Base-by-base conservation (phyloP, 2,888 invertebrate species). In the Xylocampa areola region DNA sequence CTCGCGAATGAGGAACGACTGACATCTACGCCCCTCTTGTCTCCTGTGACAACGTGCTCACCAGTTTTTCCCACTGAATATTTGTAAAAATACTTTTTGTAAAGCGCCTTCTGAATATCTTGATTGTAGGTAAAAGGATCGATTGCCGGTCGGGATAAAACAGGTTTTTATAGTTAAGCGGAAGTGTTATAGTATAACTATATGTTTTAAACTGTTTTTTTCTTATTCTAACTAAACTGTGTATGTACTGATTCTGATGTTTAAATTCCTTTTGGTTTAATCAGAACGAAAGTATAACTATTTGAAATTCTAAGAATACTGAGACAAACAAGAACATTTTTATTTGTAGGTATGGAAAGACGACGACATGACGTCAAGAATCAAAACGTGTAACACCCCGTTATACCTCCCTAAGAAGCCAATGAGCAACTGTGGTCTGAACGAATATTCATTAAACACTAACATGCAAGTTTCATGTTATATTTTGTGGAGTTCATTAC, bases 401-500 rank as follows among this genome's bases (percentile, higher is more conserved):
- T 41, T 48, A 53, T 52, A 54, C 27, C 51, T 49, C 21, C 43
- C 40, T 55, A 76, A 70, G 45, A 59, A 70, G 57, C 44, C 51
- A 63, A 62, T 76, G 36, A 67, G 57, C 44, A 58, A 55, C 49
- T 58, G 39, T 23, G 25, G 11, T 29, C 11, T 5, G 13, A 50
- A 59, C 59, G 48, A 59, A 65, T 43, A 70, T 59, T 68, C 37
- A 47, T 40, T 49, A 61, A 59, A 71, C 66, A 73, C 68, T 64
- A 69, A 68, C 69, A 67, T 52, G 62, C 65, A 61, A 63, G 68
- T 73, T 64, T 68, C 69, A 63, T 68, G 57, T 76, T 73, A 74
- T 66, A 76, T 72, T 76, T 68, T 78, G 63, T 69, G 75, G 73
- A 72, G 72, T 75, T 80, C 77, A 81, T 82, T 80, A 79, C 72